Percentiles rank a stretch among this genome's conserved stretches.
Conservation (phyloP, 1,140 invertebrate species). For the Steinernema khuongi region DNA sequence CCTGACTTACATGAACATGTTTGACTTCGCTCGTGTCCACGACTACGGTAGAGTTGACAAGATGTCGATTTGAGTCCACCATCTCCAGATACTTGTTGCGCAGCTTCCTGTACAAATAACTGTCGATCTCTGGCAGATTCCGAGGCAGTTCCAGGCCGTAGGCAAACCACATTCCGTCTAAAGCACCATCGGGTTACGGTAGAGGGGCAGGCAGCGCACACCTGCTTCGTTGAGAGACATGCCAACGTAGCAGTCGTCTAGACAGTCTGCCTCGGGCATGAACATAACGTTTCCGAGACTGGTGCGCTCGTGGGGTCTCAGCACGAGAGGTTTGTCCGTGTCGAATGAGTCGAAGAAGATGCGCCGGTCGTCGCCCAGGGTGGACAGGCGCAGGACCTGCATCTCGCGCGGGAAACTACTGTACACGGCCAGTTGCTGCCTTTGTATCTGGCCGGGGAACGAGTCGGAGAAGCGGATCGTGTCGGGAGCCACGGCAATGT, state of each 20-base stretch:
- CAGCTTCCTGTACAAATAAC: slow-evolving; percentile 61
- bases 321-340: slow-evolving; percentile 31
- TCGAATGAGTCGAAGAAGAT: slow-evolving; percentile 50
- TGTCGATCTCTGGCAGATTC: slow-evolving; percentile 62
- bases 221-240: slow-evolving; percentile 65
- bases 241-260: slow-evolving; percentile 72
- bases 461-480: slow-evolving; percentile 71
- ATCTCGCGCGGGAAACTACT: slow-evolving; percentile 68
- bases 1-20: slow-evolving; percentile 44
- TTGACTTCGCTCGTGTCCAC: slow-evolving; percentile 71
- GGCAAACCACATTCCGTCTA: slow-evolving; percentile 69
- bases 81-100: slow-evolving; percentile 59
- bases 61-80: slow-evolving; percentile 53
- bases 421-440: slow-evolving; percentile 69
- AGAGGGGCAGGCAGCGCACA: slow-evolving; percentile 55
- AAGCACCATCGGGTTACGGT: background rate
- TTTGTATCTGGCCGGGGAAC: slow-evolving; percentile 76
- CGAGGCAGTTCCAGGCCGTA: slow-evolving; percentile 68
- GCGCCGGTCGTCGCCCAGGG: slow-evolving; percentile 63
- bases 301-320: slow-evolving; percentile 31
- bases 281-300: slow-evolving; percentile 67
- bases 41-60: slow-evolving; percentile 70
- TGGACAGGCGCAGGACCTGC: slow-evolving; percentile 74
- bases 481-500: slow-evolving; percentile 58
- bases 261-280: slow-evolving; percentile 69